Evolutionary conservation across 23 tunicate species (phyloP).

Genomic region (Aplidium turbinatum): DNA sequence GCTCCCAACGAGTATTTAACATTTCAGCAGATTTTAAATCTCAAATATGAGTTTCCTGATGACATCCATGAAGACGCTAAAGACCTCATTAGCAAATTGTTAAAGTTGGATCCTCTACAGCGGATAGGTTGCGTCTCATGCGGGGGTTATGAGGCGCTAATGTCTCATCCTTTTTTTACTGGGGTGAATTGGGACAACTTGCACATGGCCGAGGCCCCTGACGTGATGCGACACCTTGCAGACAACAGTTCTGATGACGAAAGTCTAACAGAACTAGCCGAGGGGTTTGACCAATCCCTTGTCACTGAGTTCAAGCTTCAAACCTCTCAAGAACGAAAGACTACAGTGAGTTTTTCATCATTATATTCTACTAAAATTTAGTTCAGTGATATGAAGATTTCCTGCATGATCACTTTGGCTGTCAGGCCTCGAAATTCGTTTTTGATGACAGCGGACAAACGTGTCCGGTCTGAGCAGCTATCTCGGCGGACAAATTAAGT

Average conservation of each 20-base stretch:
- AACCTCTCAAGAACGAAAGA: slow-evolving; percentile 33
- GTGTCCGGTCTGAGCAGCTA: no score
- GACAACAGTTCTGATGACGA: slow-evolving; percentile 72
- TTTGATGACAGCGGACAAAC: no score
- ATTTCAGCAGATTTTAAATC: slow-evolving; percentile 73
- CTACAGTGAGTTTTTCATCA: no score
- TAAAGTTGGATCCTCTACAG: slow-evolving; percentile 72
- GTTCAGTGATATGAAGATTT: no score
- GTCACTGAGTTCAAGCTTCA: slow-evolving; percentile 42
- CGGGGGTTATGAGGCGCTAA: slow-evolving; percentile 63
- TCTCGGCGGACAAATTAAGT: no score
- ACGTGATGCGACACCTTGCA: slow-evolving; percentile 30
- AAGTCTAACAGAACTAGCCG: slow-evolving; percentile 36
- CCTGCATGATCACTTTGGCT: no score
- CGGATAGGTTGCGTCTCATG: slow-evolving; percentile 44
- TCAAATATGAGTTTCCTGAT: slow-evolving; percentile 76
- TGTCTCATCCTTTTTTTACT: slow-evolving; percentile 44
- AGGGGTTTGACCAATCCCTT: slow-evolving; percentile 75
- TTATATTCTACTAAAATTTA: no score
- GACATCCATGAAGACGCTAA: slow-evolving; percentile 56
- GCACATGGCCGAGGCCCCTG: slow-evolving; percentile 18
- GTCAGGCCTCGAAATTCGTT: no score
- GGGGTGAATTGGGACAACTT: slow-evolving; percentile 55
- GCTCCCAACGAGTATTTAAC: slow-evolving; percentile 89
- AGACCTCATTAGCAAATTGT: slow-evolving; percentile 50